phyloP scores from a whole-genome alignment of 2,888 invertebrate genomes.

The Oxycera nigricornis region DNA sequence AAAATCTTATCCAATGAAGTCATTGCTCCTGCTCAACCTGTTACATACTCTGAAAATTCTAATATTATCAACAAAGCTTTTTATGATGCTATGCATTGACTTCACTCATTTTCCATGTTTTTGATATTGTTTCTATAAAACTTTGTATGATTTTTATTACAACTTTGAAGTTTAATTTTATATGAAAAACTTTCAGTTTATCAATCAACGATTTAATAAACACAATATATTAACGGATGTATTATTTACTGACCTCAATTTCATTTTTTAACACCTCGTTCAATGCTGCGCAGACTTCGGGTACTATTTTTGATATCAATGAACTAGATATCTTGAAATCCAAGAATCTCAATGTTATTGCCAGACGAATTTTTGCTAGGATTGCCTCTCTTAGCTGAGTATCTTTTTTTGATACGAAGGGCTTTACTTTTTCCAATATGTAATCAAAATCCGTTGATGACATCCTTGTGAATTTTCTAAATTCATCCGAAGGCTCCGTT shows the following conservation, averaged over 20 bases:
- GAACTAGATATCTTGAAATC: neutral
- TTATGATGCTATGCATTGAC: too few relatives aligned
- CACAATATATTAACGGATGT: too few relatives aligned
- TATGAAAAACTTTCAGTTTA: neutral
- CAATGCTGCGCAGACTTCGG: neutral
- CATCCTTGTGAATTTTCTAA: too few relatives aligned
- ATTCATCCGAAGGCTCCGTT: neutral
- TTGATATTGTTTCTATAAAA: too few relatives aligned
- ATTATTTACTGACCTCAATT: neutral
- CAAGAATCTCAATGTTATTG: neutral
- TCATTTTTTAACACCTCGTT: neutral
- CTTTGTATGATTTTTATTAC: neutral
- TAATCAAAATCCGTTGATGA: neutral
- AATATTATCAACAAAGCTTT: neutral
- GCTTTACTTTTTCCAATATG: neutral
- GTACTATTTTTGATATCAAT: neutral
- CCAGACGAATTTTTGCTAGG: neutral
- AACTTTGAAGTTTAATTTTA: neutral
- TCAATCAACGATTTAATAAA: too few relatives aligned
- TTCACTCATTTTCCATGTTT: neutral
- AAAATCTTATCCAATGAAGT: neutral
- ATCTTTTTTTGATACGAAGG: neutral
- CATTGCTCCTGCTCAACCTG: too few relatives aligned
- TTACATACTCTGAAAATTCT: neutral
- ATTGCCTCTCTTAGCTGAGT: neutral